Evolutionary conservation across 2,888 invertebrate species (phyloP).

Genomic region (Eueremaeus valkanovi): DNA sequence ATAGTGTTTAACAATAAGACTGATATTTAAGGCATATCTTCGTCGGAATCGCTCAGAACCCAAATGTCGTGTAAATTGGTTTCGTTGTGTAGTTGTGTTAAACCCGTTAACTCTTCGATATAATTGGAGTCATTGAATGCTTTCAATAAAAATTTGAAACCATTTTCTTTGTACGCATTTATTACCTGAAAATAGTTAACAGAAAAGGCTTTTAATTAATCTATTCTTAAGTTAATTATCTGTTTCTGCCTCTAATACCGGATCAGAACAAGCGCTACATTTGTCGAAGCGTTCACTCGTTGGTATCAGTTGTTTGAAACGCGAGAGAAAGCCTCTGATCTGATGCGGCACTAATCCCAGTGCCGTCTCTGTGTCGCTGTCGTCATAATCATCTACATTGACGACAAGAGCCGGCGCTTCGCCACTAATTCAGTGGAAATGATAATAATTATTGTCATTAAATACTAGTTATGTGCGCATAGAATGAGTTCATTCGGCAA

Average conservation of each 20-base stretch:
- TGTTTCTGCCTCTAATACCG: constrained; percentile 50
- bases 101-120: constrained; percentile 79
- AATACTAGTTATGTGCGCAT: too few relatives aligned
- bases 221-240: not conserved
- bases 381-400: constrained; percentile 50
- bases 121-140: constrained; percentile 75
- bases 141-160: constrained; percentile 68
- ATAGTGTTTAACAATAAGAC: not conserved
- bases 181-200: constrained; percentile 51
- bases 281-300: constrained; percentile 78
- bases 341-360: constrained; percentile 87
- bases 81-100: constrained; percentile 58
- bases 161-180: constrained; percentile 55
- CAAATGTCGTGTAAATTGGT: constrained; percentile 50
- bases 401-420: constrained; percentile 58
- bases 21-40: not conserved
- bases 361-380: constrained; percentile 50
- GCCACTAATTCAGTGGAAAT: constrained; percentile 38
- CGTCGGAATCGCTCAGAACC: constrained; percentile 35
- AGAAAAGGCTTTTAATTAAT: not conserved
- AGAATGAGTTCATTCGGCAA: too few relatives aligned
- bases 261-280: constrained; percentile 83
- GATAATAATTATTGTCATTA: too few relatives aligned
- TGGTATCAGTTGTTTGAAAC: constrained; percentile 74
- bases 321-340: constrained; percentile 82